These are phyloP conservation scores for Luehdorfia chinensis DNA, from an alignment of 1,140 invertebrate species.

Conservation along the genomic window DNA sequence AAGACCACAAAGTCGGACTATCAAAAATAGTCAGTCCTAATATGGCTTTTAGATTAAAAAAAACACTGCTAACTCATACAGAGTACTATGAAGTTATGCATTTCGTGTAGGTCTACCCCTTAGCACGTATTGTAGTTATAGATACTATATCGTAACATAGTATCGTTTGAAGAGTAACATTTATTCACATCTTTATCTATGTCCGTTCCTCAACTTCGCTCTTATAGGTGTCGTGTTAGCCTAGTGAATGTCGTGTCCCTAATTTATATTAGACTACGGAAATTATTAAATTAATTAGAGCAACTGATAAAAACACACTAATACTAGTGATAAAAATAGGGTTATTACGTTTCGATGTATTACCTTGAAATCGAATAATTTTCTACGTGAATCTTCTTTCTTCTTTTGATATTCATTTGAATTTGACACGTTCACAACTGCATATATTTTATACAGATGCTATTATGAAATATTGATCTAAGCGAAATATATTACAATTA, in stretches of 20 bases:
- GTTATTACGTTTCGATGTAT: slow-evolving; percentile 48
- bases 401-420: too few species aligned
- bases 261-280: slow-evolving; percentile 28
- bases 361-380: slow-evolving; percentile 29
- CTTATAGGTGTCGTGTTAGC: slow-evolving; percentile 74
- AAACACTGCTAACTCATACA: slow-evolving; percentile 8
- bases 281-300: slow-evolving; percentile 31
- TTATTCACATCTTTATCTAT: slow-evolving; percentile 67
- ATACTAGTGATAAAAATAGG: slow-evolving; percentile 41
- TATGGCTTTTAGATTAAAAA: neutral
- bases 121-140: slow-evolving; percentile 44
- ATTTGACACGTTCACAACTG: too few species aligned
- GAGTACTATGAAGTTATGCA: neutral
- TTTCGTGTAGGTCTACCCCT: slow-evolving; percentile 26
- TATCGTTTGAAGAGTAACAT: slow-evolving; percentile 53
- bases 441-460: too few species aligned
- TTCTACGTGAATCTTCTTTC: too few species aligned
- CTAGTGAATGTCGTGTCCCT: slow-evolving; percentile 69
- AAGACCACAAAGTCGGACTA: neutral
- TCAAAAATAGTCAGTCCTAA: neutral
- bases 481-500: too few species aligned
- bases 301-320: slow-evolving; percentile 61
- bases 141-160: slow-evolving; percentile 46
- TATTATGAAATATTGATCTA: too few species aligned
- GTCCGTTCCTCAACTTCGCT: slow-evolving; percentile 73